Base-by-base conservation (phyloP, 2,113 vertebrate species). In the Callipepla californica region DNA sequence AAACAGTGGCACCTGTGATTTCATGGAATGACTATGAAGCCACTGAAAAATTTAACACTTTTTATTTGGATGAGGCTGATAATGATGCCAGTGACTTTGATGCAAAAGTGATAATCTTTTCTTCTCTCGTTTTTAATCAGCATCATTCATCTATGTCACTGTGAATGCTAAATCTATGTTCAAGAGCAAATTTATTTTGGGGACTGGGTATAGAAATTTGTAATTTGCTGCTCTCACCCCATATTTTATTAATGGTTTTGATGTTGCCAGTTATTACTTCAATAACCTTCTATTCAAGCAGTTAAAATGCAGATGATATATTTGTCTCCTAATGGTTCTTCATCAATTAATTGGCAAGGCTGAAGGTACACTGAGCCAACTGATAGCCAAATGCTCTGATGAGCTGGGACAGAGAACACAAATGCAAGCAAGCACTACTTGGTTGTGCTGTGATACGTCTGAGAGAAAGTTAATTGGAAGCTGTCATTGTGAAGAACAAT, bases 171-270 rank as follows among this genome's bases (percentile, higher is more conserved):
- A 82, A 82, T 68, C 78, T 92, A 94, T 79, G 65, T 96, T 83
- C 93, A 94, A 89, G 80, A 94, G 62, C 47, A 93, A 95, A 95
- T 89, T 95, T 95, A 94, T 95, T 92, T 92, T 92, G 81, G 63
- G 82, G 93, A 78, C 69, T 87, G 95, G 87, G 82, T 93, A 93
- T 53, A 91, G 85, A 95, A 95, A 89, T 95, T 96, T 88, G 67
- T 94, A 87, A 95, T 96, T 95, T 95, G 61, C 36, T 96, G 83
- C 82, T 85, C 80, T 53, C 87, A 85, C 55, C 53, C 85, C 76
- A 94, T 97, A 97, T 96, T 97, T 98, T 96, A 98, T 97, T 98
- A 97, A 97, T 96, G 94, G 72, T 89, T 97, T 96, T 95, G 84
- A 79, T 87, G 94, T 83, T 94, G 89, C 44, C 83, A 53, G 77